Conservation (phyloP, 2,888 invertebrate genomes). For the Gisinianus flammeolus region DNA sequence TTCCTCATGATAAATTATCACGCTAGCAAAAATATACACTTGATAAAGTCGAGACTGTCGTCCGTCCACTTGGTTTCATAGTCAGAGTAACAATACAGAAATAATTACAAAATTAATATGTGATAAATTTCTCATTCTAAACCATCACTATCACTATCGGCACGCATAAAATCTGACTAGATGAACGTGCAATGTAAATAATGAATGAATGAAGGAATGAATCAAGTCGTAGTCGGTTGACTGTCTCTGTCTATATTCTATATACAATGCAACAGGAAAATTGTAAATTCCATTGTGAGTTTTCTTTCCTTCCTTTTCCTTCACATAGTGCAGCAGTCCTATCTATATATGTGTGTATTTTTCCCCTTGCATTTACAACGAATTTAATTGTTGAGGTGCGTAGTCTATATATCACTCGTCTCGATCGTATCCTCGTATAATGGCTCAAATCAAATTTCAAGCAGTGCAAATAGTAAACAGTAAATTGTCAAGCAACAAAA, state of each 20-base stretch:
- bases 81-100: slow-evolving; percentile 2
- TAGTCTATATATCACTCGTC: neutral
- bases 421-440: neutral
- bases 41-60: no score
- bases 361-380: no score
- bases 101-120: slow-evolving; percentile 8
- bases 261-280: no score
- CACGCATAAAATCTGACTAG: neutral
- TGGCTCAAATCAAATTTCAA: neutral
- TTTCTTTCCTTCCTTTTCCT: neutral
- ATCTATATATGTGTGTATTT: no score
- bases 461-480: neutral
- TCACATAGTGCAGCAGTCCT: no score
- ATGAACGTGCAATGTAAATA: neutral
- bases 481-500: neutral
- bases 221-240: neutral
- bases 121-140: neutral
- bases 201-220: neutral
- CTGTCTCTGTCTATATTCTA: neutral
- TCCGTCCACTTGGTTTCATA: no score
- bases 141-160: neutral
- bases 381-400: neutral
- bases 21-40: no score
- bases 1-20: no score
- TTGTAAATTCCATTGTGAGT: neutral